phyloP scores from a whole-genome alignment of 2,888 invertebrate genomes.

The Polyommatus icarus region DNA sequence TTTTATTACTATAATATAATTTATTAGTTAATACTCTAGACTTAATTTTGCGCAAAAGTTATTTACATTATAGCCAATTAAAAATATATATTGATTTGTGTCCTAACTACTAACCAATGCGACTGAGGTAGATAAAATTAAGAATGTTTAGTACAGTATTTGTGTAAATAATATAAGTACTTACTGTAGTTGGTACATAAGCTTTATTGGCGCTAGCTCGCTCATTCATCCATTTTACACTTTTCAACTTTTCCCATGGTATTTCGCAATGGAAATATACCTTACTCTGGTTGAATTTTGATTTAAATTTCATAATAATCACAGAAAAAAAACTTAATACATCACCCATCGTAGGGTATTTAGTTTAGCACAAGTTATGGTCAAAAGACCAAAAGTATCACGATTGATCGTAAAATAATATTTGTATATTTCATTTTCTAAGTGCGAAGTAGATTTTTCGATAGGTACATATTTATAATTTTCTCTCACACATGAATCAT shows the following conservation, averaged over 20 bases:
- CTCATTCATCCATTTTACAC: slow-evolving; percentile 89
- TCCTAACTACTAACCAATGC: neutral
- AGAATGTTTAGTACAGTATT: too few relatives aligned
- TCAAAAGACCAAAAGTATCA: slow-evolving; percentile 64
- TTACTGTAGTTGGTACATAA: slow-evolving; percentile 89
- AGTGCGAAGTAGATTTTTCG: slow-evolving; percentile 64
- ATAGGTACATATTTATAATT: slow-evolving; percentile 40
- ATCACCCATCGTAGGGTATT: slow-evolving; percentile 62
- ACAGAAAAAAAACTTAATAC: slow-evolving; percentile 76
- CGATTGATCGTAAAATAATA: slow-evolving; percentile 52
- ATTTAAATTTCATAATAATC: slow-evolving; percentile 78
- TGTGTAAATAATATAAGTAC: slow-evolving; percentile 39
- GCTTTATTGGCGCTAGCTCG: slow-evolving; percentile 87
- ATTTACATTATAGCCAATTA: too few relatives aligned
- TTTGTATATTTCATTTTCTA: slow-evolving; percentile 60
- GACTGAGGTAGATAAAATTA: neutral
- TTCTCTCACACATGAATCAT: slow-evolving; percentile 37
- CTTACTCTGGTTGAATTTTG: slow-evolving; percentile 74
- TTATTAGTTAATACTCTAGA: too few relatives aligned
- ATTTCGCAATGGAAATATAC: slow-evolving; percentile 71
- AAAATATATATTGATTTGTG: too few relatives aligned
- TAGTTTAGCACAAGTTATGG: slow-evolving; percentile 53
- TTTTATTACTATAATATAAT: too few relatives aligned
- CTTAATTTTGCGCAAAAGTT: too few relatives aligned
- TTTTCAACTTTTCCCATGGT: slow-evolving; percentile 69